Base-by-base conservation (phyloP, 2,888 invertebrate genomes). In the Drosophila mettleri region DNA sequence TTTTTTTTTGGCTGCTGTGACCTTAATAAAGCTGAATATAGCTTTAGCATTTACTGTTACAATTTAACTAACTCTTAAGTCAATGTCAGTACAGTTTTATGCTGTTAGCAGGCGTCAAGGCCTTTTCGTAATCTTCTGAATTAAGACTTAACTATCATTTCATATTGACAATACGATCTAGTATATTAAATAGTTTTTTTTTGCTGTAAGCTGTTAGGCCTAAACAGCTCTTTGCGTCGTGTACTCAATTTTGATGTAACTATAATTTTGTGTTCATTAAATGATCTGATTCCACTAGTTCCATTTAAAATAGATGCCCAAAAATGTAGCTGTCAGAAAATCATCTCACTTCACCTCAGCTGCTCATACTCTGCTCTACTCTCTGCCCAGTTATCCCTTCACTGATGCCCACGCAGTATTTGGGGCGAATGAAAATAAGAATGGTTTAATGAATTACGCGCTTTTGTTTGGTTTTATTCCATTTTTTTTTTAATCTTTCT, bases 361-460 rank as follows among this genome's bases (percentile, higher is more conserved):
- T n/a, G n/a, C n/a, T n/a, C n/a, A n/a, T n/a, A n/a, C n/a, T n/a
- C n/a, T n/a, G n/a, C n/a, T n/a, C n/a, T n/a, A n/a, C n/a, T n/a
- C n/a, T n/a, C n/a, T n/a, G n/a, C 18, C 3, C 16, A 18, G 12
- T 16, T 39, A 27, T 38, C 10, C 69, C 57, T 36, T 24, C 18
- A 3, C 29, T 33, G 33, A 57, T 51, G 46, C 52, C 48, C 16
- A 18, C 14, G 10, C 41, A 18, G 22, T 48, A 45, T 16, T 48
- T 55, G n/a, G 20, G 24, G 53, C 41, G 63, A 69, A 73, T 73
- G 57, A 57, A 63, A 38, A 53, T 57, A 61, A 64, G 78, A 82
- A 74, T 73, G 65, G 69, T 78, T 86, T 85, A 85, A 85, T 85
- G 84, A 85, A 86, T 85, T 86, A 72, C 78, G 77, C 80, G 78